These are phyloP conservation scores for Marmota monax DNA, from an alignment of 2,113 vertebrate species.

Conservation along the genomic window DNA sequence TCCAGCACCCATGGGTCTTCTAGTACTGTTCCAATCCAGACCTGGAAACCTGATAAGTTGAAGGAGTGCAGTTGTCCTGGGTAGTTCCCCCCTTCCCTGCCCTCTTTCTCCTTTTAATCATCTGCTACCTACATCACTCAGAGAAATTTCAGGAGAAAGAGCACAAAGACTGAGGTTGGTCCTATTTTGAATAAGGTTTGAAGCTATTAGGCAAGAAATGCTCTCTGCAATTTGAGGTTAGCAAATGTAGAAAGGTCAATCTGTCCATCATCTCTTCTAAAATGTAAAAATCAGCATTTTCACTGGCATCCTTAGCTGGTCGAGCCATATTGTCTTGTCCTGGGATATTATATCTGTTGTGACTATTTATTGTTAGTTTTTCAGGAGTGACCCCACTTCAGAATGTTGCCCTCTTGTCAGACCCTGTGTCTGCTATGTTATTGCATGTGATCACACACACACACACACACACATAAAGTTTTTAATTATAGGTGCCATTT, in stretches of 20 bases:
- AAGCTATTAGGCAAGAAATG: not conserved
- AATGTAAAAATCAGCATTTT: not conserved
- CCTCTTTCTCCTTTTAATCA: not conserved
- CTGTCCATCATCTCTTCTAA: not conserved
- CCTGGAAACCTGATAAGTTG: not conserved
- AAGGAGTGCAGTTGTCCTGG: not conserved
- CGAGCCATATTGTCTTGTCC: not conserved
- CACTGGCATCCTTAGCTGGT: not conserved
- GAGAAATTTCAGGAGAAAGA: not conserved
- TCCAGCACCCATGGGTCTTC: not conserved
- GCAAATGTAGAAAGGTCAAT: not conserved
- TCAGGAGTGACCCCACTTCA: not conserved
- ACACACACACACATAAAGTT: not conserved
- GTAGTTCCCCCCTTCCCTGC: not conserved
- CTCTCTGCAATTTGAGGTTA: not conserved
- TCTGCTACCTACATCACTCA: not conserved
- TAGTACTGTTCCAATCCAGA: slow-evolving; percentile 13
- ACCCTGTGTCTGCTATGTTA: not conserved
- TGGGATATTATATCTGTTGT: not conserved
- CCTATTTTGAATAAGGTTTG: not conserved
- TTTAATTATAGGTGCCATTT: not conserved
- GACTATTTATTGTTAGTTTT: slow-evolving; percentile 2
- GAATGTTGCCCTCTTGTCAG: not conserved
- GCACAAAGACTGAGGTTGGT: not conserved
- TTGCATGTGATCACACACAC: not conserved